Evolutionary conservation across 2,888 invertebrate species (phyloP), one percentile per base, ranked within the genome.

Genomic region (Myathropa florea): DNA sequence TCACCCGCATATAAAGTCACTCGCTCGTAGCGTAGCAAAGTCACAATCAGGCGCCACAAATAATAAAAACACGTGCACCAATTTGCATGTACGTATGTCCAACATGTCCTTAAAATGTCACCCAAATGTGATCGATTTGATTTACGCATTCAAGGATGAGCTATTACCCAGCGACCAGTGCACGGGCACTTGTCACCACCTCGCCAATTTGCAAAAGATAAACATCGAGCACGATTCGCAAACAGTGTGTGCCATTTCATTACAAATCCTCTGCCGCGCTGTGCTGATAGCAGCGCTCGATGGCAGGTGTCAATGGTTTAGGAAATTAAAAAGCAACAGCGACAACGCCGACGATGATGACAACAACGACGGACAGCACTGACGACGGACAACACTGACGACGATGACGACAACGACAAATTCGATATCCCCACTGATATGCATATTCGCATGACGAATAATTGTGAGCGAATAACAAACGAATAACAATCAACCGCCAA

Each of bases 71-170:
- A 82, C 86, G 78, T 86, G 82, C 82, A 70, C 55, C 10, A 60
- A 78, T 82, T 82, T 86, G 61, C 86, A 86, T 86, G 75, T 46
- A 73, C 78, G 65, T 75, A 71, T 82, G 86, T 86, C 82, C 28
- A 75, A 82, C 78, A 86, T 73, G 82, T 86, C 82, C 86, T 82
- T 82, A 86, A 86, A 78, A 82, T 82, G 86, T 86, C 86, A 86
- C 61, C 86, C 70, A 82, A 78, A 82, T 86, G 82, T 82, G 78
- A 82, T 86, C 33, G 82, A 28, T 82, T 75, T 86, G 86, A 86
- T 86, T 86, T 82, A 86, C 77, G 82, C 86, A 73, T 78, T 86
- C 82, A 86, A 86, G 86, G 86, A 82, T 86, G 71, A 78, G 64
- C 59, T 78, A 77, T 33, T 80, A 46, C 46, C 57, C 57, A 10